Base-by-base conservation (phyloP, 1,140 invertebrate species). In the Heliconius eleuchia region DNA sequence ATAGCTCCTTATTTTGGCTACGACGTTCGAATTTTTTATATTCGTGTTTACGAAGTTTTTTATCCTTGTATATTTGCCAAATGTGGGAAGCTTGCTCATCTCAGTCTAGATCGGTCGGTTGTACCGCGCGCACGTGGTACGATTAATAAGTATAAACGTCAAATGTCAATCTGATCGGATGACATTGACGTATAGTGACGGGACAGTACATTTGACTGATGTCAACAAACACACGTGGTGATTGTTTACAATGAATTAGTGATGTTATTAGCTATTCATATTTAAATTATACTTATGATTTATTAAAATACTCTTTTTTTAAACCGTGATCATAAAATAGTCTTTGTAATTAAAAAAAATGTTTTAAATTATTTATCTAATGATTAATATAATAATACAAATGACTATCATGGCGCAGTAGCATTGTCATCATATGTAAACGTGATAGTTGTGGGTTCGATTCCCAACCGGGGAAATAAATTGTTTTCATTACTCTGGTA, bases 31-130 rank as follows among this genome's bases (percentile, higher is more conserved):
- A 82, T 80, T 76, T 77, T 81, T 79, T 70, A 81, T 83, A 77
- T 70, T 79, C 72, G 73, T 82, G 77, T 80, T 83, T 80, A 79
- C 74, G 72, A 70, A 83, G 82, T 85, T 72, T 89, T 90, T 89
- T 86, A 87, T 88, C 83, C 82, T 86, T 85, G 74, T 89, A 82
- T 90, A 82, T 88, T 89, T 86, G 85, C 84, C 84, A 88, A 85
- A 83, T 83, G 81, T 85, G 82, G 78, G 80, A 79, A 78, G 73
- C 71, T 72, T 42, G 37, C 73, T 78, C 74, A 87, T 90, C 84
- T 90, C 88, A 91, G 87, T 89, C 87, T 87, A 88, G 86, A 89
- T 85, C 88, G 84, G 84, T 84, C 89, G 84, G 86, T 74, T 87
- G 86, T 77, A 76, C 80, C 77, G 87, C 83, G 83, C 85, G 84